Percentiles rank a stretch among this genome's conserved stretches.
phyloP scores from a whole-genome alignment of 2,113 vertebrate species.

The Muntiacus reevesi region DNA sequence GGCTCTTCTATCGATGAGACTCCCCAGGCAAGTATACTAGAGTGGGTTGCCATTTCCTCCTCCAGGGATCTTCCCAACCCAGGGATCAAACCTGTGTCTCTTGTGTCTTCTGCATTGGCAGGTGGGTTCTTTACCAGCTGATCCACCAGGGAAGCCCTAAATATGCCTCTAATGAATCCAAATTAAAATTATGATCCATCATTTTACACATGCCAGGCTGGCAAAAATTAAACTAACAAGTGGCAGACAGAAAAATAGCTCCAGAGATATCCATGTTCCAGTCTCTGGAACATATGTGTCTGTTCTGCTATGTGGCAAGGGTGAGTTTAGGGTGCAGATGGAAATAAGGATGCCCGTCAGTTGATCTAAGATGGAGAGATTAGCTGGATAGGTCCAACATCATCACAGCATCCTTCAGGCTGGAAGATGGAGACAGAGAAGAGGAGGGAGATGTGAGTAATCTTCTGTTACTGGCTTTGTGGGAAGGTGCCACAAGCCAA shows the following conservation, averaged over 20 bases:
- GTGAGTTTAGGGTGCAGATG: rapidly evolving
- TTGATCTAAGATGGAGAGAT: no score
- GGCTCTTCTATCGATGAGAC: not conserved
- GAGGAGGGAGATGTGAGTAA: not conserved
- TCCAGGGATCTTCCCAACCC: not conserved
- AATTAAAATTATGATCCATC: not conserved
- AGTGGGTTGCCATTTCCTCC: not conserved
- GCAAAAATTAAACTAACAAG: not conserved
- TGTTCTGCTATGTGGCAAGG: rapidly evolving
- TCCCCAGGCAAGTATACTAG: not conserved
- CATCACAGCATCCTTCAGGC: rapidly evolving
- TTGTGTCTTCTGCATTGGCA: not conserved
- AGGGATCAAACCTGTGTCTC: not conserved
- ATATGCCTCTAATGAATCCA: not conserved
- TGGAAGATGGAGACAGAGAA: not conserved
- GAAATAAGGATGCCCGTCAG: not conserved
- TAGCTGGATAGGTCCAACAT: rapidly evolving
- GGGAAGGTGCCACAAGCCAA: not conserved
- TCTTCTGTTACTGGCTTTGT: not conserved
- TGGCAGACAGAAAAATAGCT: not conserved
- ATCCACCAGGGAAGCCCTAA: not conserved
- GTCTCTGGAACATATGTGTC: rapidly evolving
- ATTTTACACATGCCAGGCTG: not conserved
- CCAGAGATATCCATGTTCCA: rapidly evolving
- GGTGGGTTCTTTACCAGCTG: not conserved